Evolutionary conservation across 2,113 vertebrate species (phyloP).

Genomic region (Saimiri boliviensis): DNA sequence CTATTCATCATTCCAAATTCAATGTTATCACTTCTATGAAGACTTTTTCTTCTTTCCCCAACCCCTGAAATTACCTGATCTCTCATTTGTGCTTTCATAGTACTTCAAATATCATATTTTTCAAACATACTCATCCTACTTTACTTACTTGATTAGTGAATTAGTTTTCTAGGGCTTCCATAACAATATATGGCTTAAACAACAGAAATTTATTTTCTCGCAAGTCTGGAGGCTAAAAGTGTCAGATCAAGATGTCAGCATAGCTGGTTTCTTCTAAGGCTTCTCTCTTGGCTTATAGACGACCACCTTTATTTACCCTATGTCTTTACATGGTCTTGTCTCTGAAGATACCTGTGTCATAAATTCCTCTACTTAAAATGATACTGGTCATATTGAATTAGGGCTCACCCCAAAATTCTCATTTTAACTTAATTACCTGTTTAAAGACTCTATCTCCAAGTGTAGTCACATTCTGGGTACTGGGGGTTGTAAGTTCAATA

Average conservation of each 20-base stretch:
- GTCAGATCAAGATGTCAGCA: background rate
- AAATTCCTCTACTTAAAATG: background rate
- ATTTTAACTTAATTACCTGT: slow-evolving; percentile 3
- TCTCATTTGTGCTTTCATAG: background rate
- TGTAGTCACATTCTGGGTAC: background rate
- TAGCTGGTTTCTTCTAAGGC: background rate
- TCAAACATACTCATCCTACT: background rate
- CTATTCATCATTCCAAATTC: background rate
- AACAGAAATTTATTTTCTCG: background rate
- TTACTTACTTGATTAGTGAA: background rate
- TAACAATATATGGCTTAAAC: background rate
- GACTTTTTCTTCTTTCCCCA: background rate
- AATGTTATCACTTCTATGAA: background rate
- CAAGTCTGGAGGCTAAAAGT: background rate
- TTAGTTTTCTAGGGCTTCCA: background rate
- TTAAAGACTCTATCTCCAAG: background rate
- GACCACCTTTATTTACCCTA: background rate
- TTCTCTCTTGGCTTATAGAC: background rate
- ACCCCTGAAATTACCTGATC: background rate
- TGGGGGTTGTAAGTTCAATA: background rate
- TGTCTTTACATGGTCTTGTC: background rate
- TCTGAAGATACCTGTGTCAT: background rate
- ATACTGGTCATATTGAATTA: background rate
- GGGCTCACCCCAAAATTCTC: too few species aligned
- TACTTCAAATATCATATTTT: background rate